A percentile compares a stretch with the other conserved stretches of the same genome.
These are phyloP conservation scores for Adineta ricciae DNA, from an alignment of 2,888 invertebrate genomes.

Conservation along the genomic window DNA sequence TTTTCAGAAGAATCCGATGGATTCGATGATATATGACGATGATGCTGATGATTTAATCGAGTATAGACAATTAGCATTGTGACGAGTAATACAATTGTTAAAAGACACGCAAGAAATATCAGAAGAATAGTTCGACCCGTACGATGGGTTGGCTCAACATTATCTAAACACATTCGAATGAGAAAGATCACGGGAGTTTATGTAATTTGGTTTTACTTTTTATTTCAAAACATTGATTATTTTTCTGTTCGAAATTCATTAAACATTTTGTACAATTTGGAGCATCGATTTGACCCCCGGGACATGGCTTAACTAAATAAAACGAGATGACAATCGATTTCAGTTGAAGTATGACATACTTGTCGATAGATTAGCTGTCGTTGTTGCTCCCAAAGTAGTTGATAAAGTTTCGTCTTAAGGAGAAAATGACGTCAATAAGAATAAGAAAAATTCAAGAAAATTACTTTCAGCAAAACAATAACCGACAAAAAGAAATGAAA, in stretches of 20 bases:
- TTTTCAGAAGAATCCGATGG: background rate
- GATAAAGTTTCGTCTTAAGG: background rate
- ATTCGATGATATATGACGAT: background rate
- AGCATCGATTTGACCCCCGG: background rate
- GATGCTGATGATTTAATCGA: background rate
- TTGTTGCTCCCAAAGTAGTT: background rate
- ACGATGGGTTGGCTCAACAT: background rate
- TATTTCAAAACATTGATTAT: background rate
- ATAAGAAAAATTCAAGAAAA: background rate
- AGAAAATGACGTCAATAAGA: background rate
- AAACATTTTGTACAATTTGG: background rate
- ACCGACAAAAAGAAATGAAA: background rate
- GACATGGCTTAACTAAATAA: background rate
- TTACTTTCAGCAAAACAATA: background rate
- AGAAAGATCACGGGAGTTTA: background rate
- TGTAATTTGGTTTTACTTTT: background rate
- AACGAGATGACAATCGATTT: too few species aligned
- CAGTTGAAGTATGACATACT: background rate
- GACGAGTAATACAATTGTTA: background rate
- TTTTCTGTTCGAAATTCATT: too few species aligned
- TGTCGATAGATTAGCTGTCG: background rate
- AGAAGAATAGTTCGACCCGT: background rate
- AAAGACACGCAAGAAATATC: background rate
- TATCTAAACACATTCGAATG: background rate
- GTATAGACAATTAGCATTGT: background rate